phyloP scores from a whole-genome alignment of 2,113 vertebrate species.

The Nothoprocta perdicaria region DNA sequence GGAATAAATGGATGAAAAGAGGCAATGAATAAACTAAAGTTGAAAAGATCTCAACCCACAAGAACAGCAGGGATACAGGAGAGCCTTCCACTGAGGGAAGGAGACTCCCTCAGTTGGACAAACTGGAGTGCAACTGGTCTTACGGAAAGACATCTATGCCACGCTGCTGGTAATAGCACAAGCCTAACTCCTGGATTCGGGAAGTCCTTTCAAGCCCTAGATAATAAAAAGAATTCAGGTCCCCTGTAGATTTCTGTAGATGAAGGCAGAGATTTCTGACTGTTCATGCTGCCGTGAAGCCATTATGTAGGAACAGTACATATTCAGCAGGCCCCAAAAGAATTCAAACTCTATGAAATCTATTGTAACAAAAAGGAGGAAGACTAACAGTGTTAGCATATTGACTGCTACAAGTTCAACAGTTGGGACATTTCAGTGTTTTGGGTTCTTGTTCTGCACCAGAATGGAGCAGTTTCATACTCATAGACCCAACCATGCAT shows the following conservation, averaged over 20 bases:
- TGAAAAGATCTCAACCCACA: background rate
- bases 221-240: background rate
- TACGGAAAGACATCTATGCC: background rate
- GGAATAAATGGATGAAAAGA: background rate
- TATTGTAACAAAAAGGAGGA: background rate
- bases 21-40: background rate
- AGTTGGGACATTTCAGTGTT: background rate
- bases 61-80: background rate
- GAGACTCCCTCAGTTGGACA: background rate
- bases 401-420: background rate
- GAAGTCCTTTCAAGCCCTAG: background rate
- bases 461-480: constrained; percentile 30
- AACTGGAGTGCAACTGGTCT: background rate
- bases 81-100: background rate
- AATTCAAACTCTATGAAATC: constrained; percentile 12
- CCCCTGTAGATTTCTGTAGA: constrained; percentile 11
- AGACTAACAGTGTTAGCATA: background rate
- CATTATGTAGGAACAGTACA: constrained; percentile 21
- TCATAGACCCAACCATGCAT: constrained; percentile 41
- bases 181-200: background rate
- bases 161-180: background rate
- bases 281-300: background rate
- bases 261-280: constrained; percentile 17
- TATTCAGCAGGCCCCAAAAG: constrained; percentile 29
- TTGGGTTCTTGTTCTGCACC: constrained; percentile 18